Evolutionary conservation across 1,140 invertebrate species (phyloP).

Genomic region (Drosophila rhopaloa): DNA sequence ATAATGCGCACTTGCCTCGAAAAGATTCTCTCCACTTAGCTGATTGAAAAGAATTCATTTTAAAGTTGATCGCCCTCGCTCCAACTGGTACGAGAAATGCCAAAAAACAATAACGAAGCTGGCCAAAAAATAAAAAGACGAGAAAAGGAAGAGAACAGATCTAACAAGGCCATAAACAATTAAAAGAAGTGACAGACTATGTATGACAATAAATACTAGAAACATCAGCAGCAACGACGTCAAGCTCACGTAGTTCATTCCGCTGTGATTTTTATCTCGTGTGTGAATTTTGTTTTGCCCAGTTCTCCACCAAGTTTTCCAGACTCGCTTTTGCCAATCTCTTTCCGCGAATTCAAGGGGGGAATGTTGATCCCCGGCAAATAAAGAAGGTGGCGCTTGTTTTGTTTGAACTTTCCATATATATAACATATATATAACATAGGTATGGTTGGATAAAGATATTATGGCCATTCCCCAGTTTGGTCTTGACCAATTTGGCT

Average conservation of each 20-base stretch:
- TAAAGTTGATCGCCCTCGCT: conserved; percentile 76
- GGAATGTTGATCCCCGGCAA: conserved; percentile 32
- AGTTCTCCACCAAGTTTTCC: conserved; percentile 14
- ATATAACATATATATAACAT: not conserved
- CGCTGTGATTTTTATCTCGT: conserved; percentile 62
- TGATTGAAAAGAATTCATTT: conserved; percentile 52
- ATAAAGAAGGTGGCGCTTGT: conserved; percentile 47
- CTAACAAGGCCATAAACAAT: conserved; percentile 68
- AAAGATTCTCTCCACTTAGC: conserved; percentile 43
- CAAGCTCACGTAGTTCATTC: conserved; percentile 37
- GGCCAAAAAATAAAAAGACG: conserved; percentile 30
- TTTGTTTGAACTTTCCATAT: conserved; percentile 37
- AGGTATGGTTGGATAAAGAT: not conserved
- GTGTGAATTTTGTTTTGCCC: conserved; percentile 56
- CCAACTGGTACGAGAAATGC: conserved; percentile 66
- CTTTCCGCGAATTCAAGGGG: conserved; percentile 41
- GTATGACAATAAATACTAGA: conserved; percentile 67
- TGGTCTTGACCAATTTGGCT: conserved; percentile 56
- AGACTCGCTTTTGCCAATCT: conserved; percentile 24
- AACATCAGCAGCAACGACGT: conserved; percentile 27
- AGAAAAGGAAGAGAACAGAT: conserved; percentile 27
- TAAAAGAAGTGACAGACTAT: conserved; percentile 79
- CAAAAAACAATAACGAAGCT: conserved; percentile 36
- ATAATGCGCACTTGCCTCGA: conserved; percentile 50
- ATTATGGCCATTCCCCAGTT: conserved; percentile 22